These are phyloP conservation scores for Paraplagusia blochii DNA, from an alignment of 2,113 vertebrate species.

Conservation along the genomic window DNA sequence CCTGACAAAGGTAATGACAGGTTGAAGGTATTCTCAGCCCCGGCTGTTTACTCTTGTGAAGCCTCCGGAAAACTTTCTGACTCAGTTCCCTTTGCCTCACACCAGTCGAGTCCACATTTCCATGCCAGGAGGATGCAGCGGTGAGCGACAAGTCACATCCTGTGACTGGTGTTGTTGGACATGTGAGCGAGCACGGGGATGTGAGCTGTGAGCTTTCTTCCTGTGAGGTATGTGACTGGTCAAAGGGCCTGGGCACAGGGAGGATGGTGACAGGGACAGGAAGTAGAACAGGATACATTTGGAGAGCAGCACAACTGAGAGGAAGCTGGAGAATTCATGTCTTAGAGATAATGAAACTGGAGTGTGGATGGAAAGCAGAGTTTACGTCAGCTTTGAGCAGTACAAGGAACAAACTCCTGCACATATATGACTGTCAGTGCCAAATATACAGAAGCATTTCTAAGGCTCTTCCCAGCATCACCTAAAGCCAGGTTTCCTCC, in stretches of 20 bases:
- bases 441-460: no score
- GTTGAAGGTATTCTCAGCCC: slow-evolving; percentile 12
- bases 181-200: slow-evolving; percentile 35
- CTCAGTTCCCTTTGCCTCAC: slow-evolving; percentile 43
- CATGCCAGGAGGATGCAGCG: slow-evolving; percentile 54
- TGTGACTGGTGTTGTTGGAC: slow-evolving; percentile 40
- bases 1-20: slow-evolving; percentile 36
- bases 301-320: slow-evolving; percentile 53
- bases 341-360: slow-evolving; percentile 21
- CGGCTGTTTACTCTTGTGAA: slow-evolving; percentile 35
- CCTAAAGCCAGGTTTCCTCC: no score
- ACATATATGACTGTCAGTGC: no score
- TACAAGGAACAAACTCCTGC: no score
- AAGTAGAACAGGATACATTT: slow-evolving; percentile 55
- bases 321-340: slow-evolving; percentile 57
- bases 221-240: slow-evolving; percentile 26
- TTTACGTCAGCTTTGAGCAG: not conserved
- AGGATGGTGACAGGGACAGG: slow-evolving; percentile 43
- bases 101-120: slow-evolving; percentile 56
- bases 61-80: slow-evolving; percentile 42
- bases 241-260: slow-evolving; percentile 11
- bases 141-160: slow-evolving; percentile 56
- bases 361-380: slow-evolving; percentile 20
- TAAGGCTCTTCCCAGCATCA: no score
- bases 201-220: slow-evolving; percentile 43